Percentiles rank a stretch among this genome's conserved stretches.
Evolutionary conservation across 2,888 invertebrate species (phyloP).

Genomic region (Macaria notata): DNA sequence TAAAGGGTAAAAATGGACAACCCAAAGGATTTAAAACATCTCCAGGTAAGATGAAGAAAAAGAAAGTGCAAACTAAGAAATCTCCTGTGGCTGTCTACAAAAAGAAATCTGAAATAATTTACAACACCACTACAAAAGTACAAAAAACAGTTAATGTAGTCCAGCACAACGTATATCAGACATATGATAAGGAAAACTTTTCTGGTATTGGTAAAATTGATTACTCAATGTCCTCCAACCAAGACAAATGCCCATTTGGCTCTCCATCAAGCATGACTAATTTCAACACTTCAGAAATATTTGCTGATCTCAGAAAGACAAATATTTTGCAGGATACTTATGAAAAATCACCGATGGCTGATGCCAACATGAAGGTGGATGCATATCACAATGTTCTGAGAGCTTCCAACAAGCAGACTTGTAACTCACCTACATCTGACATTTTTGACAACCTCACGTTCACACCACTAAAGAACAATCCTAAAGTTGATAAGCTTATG

Average conservation of each 20-base stretch:
- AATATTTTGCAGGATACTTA: slow-evolving; percentile 60
- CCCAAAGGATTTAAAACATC: slow-evolving; percentile 61
- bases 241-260: slow-evolving; percentile 64
- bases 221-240: slow-evolving; percentile 44
- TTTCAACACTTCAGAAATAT: slow-evolving; percentile 70
- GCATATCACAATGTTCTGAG: slow-evolving; percentile 52
- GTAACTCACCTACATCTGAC: slow-evolving; percentile 48
- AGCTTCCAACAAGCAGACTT: slow-evolving; percentile 57
- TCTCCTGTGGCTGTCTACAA: slow-evolving; percentile 66
- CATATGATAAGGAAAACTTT: slow-evolving; percentile 58
- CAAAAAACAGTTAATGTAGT: slow-evolving; percentile 54
- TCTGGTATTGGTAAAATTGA: slow-evolving; percentile 39
- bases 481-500: slow-evolving; percentile 59
- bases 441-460: slow-evolving; percentile 71
- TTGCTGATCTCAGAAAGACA: slow-evolving; percentile 57
- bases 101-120: slow-evolving; percentile 60
- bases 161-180: slow-evolving; percentile 47
- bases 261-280: slow-evolving; percentile 56
- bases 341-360: slow-evolving; percentile 47
- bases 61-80: slow-evolving; percentile 47
- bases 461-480: slow-evolving; percentile 61
- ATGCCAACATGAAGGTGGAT: slow-evolving; percentile 28
- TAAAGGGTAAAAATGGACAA: slow-evolving; percentile 54
- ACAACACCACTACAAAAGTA: slow-evolving; percentile 52
- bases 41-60: slow-evolving; percentile 70